Percentiles rank a stretch among this genome's conserved stretches.
Evolutionary conservation across 2,113 vertebrate genomes (phyloP).

Genomic region (Hystrix cristata): DNA sequence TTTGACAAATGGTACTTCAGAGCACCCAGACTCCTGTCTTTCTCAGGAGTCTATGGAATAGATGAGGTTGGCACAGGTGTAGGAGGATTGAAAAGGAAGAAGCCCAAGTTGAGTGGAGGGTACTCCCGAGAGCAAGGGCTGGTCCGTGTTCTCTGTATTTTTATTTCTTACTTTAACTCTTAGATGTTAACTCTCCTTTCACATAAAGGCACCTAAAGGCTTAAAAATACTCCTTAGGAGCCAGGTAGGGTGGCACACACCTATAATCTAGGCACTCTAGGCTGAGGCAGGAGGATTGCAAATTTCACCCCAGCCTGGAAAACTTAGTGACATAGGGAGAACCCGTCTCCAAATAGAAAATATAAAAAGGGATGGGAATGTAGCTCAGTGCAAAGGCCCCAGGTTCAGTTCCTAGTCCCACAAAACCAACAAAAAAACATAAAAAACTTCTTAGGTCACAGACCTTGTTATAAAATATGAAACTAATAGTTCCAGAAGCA

Average conservation of each 20-base stretch:
- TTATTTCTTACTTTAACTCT: not conserved
- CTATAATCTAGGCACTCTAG: not conserved
- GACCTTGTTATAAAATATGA: not conserved
- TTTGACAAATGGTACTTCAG: not conserved
- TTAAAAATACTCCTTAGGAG: no score
- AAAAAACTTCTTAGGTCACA: not conserved
- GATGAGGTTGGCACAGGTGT: not conserved
- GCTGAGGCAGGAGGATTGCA: not conserved
- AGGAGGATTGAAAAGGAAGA: not conserved
- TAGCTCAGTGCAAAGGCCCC: not conserved
- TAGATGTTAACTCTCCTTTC: no score
- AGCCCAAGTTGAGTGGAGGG: accelerated
- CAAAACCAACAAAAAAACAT: not conserved
- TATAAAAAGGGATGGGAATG: not conserved
- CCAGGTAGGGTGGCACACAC: not conserved
- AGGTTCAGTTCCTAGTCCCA: not conserved
- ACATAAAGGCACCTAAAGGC: not conserved
- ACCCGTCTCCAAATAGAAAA: not conserved
- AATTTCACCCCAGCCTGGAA: not conserved
- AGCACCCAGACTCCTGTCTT: not conserved
- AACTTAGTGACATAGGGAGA: not conserved
- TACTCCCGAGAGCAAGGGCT: accelerated
- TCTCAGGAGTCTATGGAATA: not conserved
- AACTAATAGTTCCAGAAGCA: not conserved
- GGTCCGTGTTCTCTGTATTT: not conserved